phyloP scores from a whole-genome alignment of 2,797 vertebrate genomes.

The Periparus ater region DNA sequence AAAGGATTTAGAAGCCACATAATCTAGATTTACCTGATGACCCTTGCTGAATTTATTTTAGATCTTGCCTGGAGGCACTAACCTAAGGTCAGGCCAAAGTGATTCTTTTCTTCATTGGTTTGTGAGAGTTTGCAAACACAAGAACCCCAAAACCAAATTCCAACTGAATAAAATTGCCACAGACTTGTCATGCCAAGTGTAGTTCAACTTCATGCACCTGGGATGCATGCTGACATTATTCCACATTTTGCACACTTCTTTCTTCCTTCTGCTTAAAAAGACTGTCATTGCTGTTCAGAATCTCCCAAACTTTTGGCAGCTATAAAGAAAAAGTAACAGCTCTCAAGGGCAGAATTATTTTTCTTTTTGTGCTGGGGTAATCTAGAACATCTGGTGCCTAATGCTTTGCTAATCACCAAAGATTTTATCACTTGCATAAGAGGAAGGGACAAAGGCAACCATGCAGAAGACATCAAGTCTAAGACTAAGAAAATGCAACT shows the following conservation, averaged over 20 bases:
- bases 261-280: neutral
- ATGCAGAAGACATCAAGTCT: neutral
- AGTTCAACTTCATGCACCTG: neutral
- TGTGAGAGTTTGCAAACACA: neutral
- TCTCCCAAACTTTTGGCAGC: neutral
- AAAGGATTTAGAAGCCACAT: neutral
- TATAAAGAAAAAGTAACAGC: neutral
- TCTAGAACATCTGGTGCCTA: neutral
- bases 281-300: neutral
- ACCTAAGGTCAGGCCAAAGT: neutral
- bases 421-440: neutral
- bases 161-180: neutral
- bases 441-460: neutral
- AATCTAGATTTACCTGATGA: neutral
- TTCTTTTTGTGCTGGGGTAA: neutral
- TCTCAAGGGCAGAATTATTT: neutral
- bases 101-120: neutral
- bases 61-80: neutral
- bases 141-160: neutral
- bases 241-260: neutral
- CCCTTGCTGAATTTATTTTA: neutral
- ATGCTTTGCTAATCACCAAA: neutral
- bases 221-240: neutral
- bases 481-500: neutral
- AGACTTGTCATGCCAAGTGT: neutral